Conservation (phyloP, 2,113 vertebrate genomes). For the Cromileptes altivelis region DNA sequence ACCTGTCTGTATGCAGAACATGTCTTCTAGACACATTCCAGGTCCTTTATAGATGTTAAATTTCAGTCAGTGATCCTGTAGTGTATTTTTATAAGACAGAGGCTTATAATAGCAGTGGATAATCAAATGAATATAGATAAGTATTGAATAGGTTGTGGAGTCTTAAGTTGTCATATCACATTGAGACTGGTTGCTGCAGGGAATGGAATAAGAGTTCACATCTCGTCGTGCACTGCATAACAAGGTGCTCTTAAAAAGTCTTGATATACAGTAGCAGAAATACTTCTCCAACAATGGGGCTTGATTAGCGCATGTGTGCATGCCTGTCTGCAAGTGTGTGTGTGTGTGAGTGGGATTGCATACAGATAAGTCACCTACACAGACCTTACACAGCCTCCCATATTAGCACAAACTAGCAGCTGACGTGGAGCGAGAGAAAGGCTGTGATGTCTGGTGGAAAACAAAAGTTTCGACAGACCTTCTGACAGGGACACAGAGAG, state of each 20-base stretch:
- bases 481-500: constrained; percentile 53
- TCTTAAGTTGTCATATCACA: neutral
- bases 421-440: constrained; percentile 21
- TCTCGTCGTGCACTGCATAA: neutral
- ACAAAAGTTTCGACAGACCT: constrained; percentile 58
- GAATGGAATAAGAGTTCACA: neutral
- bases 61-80: neutral
- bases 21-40: neutral
- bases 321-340: neutral
- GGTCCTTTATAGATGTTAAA: neutral
- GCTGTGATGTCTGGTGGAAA: constrained; percentile 36
- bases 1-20: neutral
- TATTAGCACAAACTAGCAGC: neutral
- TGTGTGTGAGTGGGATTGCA: neutral
- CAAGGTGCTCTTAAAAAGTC: neutral
- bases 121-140: too few relatives aligned
- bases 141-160: neutral
- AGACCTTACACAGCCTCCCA: neutral
- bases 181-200: neutral
- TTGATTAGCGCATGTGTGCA: neutral
- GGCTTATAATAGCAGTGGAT: neutral
- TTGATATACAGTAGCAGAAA: neutral
- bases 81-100: neutral
- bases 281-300: neutral
- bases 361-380: neutral